phyloP scores from a whole-genome alignment of 2,888 invertebrate genomes.

The Cyrtodaria siliqua region DNA sequence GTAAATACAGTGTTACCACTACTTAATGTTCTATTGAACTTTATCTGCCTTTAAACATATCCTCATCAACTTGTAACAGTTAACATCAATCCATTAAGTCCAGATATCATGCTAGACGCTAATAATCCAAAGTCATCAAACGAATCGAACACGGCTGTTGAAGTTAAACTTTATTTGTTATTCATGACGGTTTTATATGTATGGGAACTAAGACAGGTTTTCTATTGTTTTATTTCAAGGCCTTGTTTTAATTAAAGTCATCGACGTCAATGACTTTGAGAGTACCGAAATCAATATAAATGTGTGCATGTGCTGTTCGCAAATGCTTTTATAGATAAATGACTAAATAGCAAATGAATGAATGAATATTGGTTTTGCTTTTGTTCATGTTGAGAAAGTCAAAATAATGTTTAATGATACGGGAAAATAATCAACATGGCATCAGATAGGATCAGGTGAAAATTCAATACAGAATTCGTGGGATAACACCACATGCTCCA shows the following conservation, averaged over 20 bases:
- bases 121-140: constrained; percentile 7
- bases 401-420: constrained; percentile 6
- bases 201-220: constrained; percentile 48
- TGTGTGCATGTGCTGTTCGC: background rate
- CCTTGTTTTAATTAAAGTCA: constrained; percentile 7
- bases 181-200: constrained; percentile 42
- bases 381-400: background rate
- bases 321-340: background rate
- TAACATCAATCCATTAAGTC: too few species aligned
- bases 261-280: background rate
- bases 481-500: background rate
- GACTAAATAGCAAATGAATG: background rate
- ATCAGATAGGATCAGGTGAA: background rate
- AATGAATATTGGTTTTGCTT: background rate
- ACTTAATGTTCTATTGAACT: too few species aligned
- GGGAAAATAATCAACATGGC: constrained; percentile 6
- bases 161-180: constrained; percentile 18
- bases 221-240: background rate
- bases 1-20: too few species aligned
- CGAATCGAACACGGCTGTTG: background rate
- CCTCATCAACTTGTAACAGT: too few species aligned
- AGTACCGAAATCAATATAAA: background rate
- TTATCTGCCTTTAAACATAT: too few species aligned
- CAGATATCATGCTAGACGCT: background rate
- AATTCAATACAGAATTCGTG: constrained; percentile 5